phyloP scores from a whole-genome alignment of 1,140 invertebrate species.

The Drosophila micromelanica region DNA sequence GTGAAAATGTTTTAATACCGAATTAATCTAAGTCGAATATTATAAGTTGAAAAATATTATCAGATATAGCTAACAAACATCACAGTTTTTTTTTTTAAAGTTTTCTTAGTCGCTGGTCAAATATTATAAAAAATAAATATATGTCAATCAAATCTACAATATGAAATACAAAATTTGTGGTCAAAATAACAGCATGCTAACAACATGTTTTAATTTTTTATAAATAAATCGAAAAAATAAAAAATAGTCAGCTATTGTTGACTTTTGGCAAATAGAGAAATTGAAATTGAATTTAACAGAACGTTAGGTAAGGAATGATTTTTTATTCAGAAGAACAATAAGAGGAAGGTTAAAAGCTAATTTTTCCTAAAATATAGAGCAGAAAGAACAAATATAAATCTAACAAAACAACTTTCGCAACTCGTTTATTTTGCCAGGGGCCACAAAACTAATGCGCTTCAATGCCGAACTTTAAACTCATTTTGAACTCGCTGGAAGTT shows the following conservation, averaged over 20 bases:
- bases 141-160: too few species aligned
- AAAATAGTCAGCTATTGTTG: background rate
- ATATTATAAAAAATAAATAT: too few species aligned
- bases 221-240: background rate
- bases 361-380: background rate
- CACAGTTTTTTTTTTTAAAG: too few species aligned
- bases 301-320: background rate
- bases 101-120: too few species aligned
- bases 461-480: slow-evolving; percentile 70
- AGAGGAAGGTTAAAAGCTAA: too few species aligned
- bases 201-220: too few species aligned
- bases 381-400: slow-evolving; percentile 23
- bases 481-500: slow-evolving; percentile 58
- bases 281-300: background rate
- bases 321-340: background rate
- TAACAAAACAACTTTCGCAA: slow-evolving; percentile 8
- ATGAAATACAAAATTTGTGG: too few species aligned
- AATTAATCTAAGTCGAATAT: background rate
- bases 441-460: slow-evolving; percentile 62
- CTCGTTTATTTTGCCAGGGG: slow-evolving; percentile 37
- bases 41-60: too few species aligned
- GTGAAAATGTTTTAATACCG: background rate
- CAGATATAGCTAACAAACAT: too few species aligned
- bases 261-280: background rate
- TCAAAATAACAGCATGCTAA: too few species aligned